Conservation (phyloP, 2,888 invertebrate species). For the Idaea dimidiata region DNA sequence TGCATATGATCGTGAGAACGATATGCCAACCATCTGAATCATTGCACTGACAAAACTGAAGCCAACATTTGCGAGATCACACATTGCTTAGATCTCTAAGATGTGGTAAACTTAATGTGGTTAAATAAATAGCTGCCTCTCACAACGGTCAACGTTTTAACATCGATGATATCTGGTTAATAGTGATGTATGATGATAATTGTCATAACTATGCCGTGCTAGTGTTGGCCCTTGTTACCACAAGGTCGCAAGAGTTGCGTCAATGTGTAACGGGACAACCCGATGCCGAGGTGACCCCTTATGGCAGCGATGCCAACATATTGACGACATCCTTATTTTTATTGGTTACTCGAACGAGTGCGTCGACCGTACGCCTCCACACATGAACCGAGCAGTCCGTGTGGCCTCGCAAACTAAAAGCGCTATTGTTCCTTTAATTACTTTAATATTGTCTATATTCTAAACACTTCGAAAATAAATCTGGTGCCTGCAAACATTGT, state of each 20-base stretch:
- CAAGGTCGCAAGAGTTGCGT: constrained; percentile 35
- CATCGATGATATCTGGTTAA: background rate
- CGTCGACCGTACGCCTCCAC: constrained; percentile 71
- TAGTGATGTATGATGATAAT: constrained; percentile 2
- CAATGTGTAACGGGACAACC: constrained; percentile 42
- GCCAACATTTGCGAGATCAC: constrained; percentile 10
- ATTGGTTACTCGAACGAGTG: constrained; percentile 70
- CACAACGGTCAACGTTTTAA: background rate
- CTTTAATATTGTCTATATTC: background rate
- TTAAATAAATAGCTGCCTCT: background rate
- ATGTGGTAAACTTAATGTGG: background rate
- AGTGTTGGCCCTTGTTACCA: constrained; percentile 32
- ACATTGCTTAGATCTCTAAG: constrained; percentile 9
- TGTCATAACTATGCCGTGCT: constrained; percentile 5
- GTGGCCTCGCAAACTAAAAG: constrained; percentile 59
- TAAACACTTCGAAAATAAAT: background rate
- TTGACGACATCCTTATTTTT: constrained; percentile 81
- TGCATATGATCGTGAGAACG: constrained; percentile 23
- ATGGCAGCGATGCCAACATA: constrained; percentile 71
- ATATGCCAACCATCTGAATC: constrained; percentile 16
- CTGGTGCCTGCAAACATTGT: background rate
- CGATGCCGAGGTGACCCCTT: constrained; percentile 64
- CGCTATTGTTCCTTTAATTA: background rate
- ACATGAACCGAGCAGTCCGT: constrained; percentile 61
- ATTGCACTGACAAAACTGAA: constrained; percentile 12